Conservation (phyloP, 2,888 invertebrate species). For the Pseudoips prasinana region DNA sequence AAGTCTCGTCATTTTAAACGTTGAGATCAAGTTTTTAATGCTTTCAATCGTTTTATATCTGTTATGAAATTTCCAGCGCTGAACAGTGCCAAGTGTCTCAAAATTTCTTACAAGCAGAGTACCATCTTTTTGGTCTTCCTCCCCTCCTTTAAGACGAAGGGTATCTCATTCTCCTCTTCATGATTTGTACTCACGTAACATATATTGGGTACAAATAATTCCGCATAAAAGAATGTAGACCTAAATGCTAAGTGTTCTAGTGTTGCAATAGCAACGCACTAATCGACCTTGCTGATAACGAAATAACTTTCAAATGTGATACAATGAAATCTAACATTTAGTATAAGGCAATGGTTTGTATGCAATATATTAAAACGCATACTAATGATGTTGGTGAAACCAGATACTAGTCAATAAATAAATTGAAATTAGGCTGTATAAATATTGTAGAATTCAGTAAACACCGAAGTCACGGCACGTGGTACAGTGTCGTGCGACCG, state of each 20-base stretch:
- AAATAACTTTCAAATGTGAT: constrained; percentile 25
- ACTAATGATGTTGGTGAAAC: constrained; percentile 2
- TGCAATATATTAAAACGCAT: constrained; percentile 2
- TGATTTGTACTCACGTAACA: too few relatives aligned
- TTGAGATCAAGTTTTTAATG: too few relatives aligned
- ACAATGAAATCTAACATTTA: constrained; percentile 7
- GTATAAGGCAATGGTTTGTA: constrained; percentile 5
- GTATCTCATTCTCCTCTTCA: too few relatives aligned
- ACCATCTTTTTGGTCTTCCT: too few relatives aligned
- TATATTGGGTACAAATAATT: too few relatives aligned
- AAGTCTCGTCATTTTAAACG: too few relatives aligned
- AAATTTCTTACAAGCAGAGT: too few relatives aligned
- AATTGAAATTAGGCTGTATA: constrained; percentile 15
- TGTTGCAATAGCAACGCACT: constrained; percentile 15
- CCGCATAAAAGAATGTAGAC: constrained; percentile 1
- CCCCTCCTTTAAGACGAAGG: too few relatives aligned
- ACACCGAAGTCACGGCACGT: constrained; percentile 57
- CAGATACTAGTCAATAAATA: constrained; percentile 6
- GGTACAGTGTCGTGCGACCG: constrained; percentile 48
- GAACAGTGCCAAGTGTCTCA: too few relatives aligned
- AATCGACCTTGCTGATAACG: constrained; percentile 26
- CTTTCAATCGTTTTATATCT: too few relatives aligned
- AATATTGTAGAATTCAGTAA: constrained; percentile 45
- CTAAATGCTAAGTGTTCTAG: constrained; percentile 23
- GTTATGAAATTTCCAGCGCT: too few relatives aligned